These are phyloP conservation scores for Nomada fucata DNA, from an alignment of 2,888 invertebrate genomes.

Conservation along the genomic window DNA sequence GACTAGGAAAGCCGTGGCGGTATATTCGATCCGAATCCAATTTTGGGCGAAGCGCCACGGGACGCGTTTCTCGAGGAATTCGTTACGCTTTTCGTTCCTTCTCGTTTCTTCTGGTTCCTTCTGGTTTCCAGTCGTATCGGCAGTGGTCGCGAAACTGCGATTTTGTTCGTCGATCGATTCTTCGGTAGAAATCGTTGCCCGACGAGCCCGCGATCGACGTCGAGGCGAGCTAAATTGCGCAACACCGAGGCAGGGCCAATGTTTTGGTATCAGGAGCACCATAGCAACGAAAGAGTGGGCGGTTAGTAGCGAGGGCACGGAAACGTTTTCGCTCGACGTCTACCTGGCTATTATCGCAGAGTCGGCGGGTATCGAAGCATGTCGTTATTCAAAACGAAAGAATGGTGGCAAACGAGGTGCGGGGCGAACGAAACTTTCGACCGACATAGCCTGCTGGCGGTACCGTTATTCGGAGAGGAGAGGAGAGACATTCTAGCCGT, in stretches of 20 bases:
- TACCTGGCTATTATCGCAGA: neutral
- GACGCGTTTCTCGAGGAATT: too few species aligned
- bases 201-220: neutral
- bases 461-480: slow-evolving; percentile 71
- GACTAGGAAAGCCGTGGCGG: neutral
- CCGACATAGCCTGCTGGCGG: slow-evolving; percentile 76
- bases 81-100: too few species aligned
- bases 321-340: neutral
- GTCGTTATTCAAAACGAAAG: slow-evolving; percentile 96
- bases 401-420: slow-evolving; percentile 94
- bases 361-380: slow-evolving; percentile 84
- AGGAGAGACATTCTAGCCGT: slow-evolving; percentile 88
- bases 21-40: neutral
- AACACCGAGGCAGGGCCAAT: neutral
- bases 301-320: too few species aligned
- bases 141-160: too few species aligned
- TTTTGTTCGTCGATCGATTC: too few species aligned
- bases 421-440: slow-evolving; percentile 88
- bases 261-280: slow-evolving; percentile 47
- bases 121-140: too few species aligned
- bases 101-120: too few species aligned
- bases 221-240: neutral
- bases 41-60: neutral
- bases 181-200: too few species aligned
- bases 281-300: slow-evolving; percentile 47